Evolutionary conservation across 2,888 invertebrate genomes (phyloP), one percentile per base, ranked within the genome.

Genomic region (Chesias legatella): DNA sequence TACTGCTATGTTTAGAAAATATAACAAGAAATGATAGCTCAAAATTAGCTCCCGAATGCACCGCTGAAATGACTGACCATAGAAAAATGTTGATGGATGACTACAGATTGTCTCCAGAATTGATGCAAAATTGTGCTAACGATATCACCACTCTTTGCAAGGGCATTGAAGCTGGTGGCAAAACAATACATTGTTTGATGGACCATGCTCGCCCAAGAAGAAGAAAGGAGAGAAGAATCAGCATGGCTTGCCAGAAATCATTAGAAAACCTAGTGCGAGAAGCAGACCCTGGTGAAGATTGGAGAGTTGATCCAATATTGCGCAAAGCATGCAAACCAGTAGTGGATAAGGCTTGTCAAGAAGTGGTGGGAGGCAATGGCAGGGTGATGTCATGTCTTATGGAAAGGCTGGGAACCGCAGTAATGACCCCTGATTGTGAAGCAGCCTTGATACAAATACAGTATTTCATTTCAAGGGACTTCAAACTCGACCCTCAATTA

Each of bases 161-260:
- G 53, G 91, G 92, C 9, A 86, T 93, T 50, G 94, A 95, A 72
- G 89, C 92, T 37, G 96, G 95, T 2, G 97, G 96, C 0, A 93
- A 94, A 68, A 98, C 98, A 0, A 94, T 99, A 54, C 98, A 99
- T 73, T 99, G 99, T 71, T 85, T 99, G 27, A 96, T 99, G 96
- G 94, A 95, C 25, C 93, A 95, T 75, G 94, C 95, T 0, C 91
- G 94, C 58, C 89, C 90, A 1, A 89, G 91, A 53, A 89, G 90
- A 60, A 86, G 89, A 59, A 91, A 90, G 60, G 92, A 92, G 6
- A 90, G 91, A 60, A 85, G 93, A 51, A 92, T 96, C 17, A 91
- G 92, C 22, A 73, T 90, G 9, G 82, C 88, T 33, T 97, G 97
- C 63, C 92, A 93, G 70, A 90, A 93, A 68, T 94, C 95, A 34